Evolutionary conservation across 64 coral and sea anemone species (phyloP).

Genomic region (Platygyra sinensis): DNA sequence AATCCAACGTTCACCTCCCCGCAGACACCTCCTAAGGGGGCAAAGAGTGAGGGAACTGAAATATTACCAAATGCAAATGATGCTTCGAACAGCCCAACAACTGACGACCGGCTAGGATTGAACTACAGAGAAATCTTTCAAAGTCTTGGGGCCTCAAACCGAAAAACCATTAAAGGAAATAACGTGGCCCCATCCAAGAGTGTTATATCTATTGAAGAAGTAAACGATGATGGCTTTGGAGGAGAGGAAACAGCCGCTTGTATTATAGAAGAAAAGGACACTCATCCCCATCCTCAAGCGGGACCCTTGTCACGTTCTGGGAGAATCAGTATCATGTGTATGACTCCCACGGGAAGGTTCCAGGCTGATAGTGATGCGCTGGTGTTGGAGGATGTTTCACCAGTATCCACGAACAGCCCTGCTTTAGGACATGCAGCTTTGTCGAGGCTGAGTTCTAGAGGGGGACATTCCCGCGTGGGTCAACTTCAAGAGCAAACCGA

Average conservation of each 20-base stretch:
- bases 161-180: background rate
- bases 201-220: constrained; percentile 67
- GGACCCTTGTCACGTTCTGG: constrained; percentile 42
- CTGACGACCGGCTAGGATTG: constrained; percentile 25
- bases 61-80: background rate
- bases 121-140: constrained; percentile 89
- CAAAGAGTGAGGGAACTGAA: background rate
- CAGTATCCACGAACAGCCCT: background rate
- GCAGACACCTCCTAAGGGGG: constrained; percentile 2
- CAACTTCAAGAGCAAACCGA: background rate
- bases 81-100: background rate
- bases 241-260: constrained; percentile 71
- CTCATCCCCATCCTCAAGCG: background rate
- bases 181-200: background rate
- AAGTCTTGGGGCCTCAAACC: constrained; percentile 46
- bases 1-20: background rate
- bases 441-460: background rate
- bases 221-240: background rate
- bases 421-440: background rate
- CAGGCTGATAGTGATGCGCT: constrained; percentile 62
- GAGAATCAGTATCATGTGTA: constrained; percentile 69
- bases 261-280: constrained; percentile 75
- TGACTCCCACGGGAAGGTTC: constrained; percentile 76
- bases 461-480: background rate
- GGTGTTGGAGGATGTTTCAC: constrained; percentile 13